phyloP scores from a whole-genome alignment of 2,888 invertebrate genomes.

The Drosophila bunnanda region DNA sequence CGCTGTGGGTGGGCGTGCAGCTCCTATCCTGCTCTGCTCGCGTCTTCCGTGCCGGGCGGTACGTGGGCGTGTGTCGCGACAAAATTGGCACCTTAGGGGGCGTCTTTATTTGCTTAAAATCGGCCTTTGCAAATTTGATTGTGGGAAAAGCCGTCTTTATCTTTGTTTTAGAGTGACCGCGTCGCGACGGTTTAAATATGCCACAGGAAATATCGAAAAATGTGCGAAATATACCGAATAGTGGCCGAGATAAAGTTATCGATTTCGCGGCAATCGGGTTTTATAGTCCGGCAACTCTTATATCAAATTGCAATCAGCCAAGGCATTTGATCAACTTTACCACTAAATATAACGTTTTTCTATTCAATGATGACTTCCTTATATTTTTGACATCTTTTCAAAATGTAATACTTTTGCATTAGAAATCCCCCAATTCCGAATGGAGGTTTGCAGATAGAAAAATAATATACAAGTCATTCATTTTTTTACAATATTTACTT shows the following conservation, averaged over 20 bases:
- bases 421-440: background rate
- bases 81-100: conserved; percentile 35
- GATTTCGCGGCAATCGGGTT: background rate
- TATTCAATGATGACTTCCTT: too few relatives aligned
- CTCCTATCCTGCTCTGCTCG: conserved; percentile 45
- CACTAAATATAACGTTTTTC: too few relatives aligned
- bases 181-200: conserved; percentile 27
- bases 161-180: conserved; percentile 27
- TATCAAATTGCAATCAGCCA: background rate
- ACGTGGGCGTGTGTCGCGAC: conserved; percentile 12
- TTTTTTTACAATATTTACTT: conserved; percentile 27
- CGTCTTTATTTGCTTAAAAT: conserved; percentile 26
- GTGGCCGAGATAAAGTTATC: conserved; percentile 6
- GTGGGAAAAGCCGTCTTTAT: conserved; percentile 30
- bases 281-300: background rate
- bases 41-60: conserved; percentile 34
- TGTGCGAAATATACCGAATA: background rate
- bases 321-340: too few relatives aligned
- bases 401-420: background rate
- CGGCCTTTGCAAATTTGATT: conserved; percentile 24
- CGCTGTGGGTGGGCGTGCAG: conserved; percentile 39
- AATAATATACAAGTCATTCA: background rate
- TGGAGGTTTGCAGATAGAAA: background rate
- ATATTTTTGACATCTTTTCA: background rate
- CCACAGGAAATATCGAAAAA: background rate